Evolutionary conservation across 1,140 invertebrate genomes (phyloP), one percentile per base, ranked within the genome.

Genomic region (Araneus ventricosus): DNA sequence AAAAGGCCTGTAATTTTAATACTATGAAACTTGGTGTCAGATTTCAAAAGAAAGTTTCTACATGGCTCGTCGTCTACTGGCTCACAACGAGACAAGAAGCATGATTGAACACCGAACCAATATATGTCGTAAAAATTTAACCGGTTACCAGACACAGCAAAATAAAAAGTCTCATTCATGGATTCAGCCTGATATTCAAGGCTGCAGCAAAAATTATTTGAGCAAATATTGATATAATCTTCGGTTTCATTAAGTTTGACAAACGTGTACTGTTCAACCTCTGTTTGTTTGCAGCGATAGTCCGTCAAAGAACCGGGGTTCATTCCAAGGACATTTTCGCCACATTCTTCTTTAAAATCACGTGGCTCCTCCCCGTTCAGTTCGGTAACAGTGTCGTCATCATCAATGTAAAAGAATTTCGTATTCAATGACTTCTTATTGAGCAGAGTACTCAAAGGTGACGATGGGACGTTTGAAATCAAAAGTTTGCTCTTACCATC

Each of bases 141-240:
- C 34, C 34, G 57, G 24, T 59, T 24, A 5, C 30, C 41, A 0
- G 41, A 59, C 0, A 93, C 67, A 24, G 30, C 88, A 7, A 94
- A 63, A 30, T 87, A 93, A 63, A 79, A 90, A 39, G 90, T 59
- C 41, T 90, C 88, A 24, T 86, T 27, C 63, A 85, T 79, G 10
- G 80, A 41, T 4, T 85, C 27, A 27, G 91, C 70, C 63, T 93
- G 27, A 45, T 94, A 94, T 39, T 61, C 27, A 4, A 94, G 67
- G 4, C 27, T 37, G 34, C 94, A 94, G 67, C 94, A 94, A 22
- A 94, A 82, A 2, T 89, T 84, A 75, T 90, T 52, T 57, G 79
- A 27, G 45, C 94, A 94, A 4, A 39, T 20, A 88, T 89, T 27
- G 30, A 94, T 20, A 20, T 52, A 17, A 5, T 39, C 91, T 30